phyloP scores from a whole-genome alignment of 30 jellyfish, hydroid and myxozoan genomes.

The Euphysa ruthae region DNA sequence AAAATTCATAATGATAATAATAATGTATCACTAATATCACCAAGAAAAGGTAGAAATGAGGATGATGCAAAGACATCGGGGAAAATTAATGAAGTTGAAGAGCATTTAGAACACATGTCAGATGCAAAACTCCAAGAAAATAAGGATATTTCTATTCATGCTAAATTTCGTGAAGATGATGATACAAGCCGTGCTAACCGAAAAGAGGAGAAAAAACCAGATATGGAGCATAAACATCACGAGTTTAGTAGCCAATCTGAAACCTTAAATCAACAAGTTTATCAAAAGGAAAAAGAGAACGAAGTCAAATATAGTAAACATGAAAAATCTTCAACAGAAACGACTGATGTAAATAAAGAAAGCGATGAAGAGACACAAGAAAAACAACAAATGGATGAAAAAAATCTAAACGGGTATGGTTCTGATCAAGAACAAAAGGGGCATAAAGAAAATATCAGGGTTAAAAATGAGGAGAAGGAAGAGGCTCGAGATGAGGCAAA shows the following conservation, averaged over 20 bases:
- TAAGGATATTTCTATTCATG: background rate
- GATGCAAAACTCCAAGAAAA: background rate
- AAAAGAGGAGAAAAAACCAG: too few species aligned
- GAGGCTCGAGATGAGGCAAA: constrained; percentile 15
- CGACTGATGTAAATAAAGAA: background rate
- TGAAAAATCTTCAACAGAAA: background rate
- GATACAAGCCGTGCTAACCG: too few species aligned
- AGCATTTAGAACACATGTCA: background rate
- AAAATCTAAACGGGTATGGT: constrained; percentile 1
- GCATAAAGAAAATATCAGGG: background rate
- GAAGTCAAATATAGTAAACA: background rate
- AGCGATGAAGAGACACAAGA: background rate
- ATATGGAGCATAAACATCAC: too few species aligned
- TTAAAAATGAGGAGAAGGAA: background rate
- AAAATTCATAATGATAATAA: background rate
- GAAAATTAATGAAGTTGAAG: background rate
- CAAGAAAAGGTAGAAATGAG: too few species aligned
- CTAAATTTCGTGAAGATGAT: too few species aligned
- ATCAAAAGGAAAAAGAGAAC: constrained; percentile 10
- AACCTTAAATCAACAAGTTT: background rate
- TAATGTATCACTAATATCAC: too few species aligned
- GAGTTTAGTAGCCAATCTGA: too few species aligned
- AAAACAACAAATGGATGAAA: background rate
- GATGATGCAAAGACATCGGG: background rate
- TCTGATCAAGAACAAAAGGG: constrained; percentile 4